phyloP scores from a whole-genome alignment of 2,113 vertebrate species.

The Pteruthius melanotis region DNA sequence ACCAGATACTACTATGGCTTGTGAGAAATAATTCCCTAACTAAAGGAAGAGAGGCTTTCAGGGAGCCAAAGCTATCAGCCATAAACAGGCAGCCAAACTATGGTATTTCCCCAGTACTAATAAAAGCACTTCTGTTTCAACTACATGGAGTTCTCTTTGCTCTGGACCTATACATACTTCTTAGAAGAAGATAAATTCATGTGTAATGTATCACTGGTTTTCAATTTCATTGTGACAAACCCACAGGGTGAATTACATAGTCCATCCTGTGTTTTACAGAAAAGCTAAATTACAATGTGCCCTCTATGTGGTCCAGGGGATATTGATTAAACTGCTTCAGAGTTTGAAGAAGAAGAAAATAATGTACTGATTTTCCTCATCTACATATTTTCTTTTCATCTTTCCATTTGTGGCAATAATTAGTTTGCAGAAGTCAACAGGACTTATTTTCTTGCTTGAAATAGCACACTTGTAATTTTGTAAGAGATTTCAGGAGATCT shows the following conservation, averaged over 20 bases:
- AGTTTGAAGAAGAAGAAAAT: background rate
- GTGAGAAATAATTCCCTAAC: background rate
- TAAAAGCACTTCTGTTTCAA: background rate
- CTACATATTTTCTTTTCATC: background rate
- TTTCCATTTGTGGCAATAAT: background rate
- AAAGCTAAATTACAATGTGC: background rate
- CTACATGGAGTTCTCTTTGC: background rate
- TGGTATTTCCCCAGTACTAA: background rate
- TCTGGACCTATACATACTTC: background rate
- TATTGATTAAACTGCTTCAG: background rate
- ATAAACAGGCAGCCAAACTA: background rate
- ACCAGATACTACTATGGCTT: background rate
- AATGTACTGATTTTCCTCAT: background rate
- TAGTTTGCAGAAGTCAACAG: slow-evolving; percentile 13
- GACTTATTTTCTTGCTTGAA: background rate
- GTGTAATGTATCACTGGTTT: slow-evolving; percentile 5
- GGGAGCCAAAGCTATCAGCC: background rate
- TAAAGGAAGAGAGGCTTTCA: background rate
- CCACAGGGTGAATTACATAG: background rate
- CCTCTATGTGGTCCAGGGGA: background rate
- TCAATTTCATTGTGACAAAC: background rate
- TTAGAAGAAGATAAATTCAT: slow-evolving; percentile 18
- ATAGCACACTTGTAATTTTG: background rate
- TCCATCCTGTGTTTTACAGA: slow-evolving; percentile 8
- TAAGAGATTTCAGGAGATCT: background rate